These are phyloP conservation scores for Bubo bubo DNA, from an alignment of 2,113 vertebrate genomes.

Conservation along the genomic window DNA sequence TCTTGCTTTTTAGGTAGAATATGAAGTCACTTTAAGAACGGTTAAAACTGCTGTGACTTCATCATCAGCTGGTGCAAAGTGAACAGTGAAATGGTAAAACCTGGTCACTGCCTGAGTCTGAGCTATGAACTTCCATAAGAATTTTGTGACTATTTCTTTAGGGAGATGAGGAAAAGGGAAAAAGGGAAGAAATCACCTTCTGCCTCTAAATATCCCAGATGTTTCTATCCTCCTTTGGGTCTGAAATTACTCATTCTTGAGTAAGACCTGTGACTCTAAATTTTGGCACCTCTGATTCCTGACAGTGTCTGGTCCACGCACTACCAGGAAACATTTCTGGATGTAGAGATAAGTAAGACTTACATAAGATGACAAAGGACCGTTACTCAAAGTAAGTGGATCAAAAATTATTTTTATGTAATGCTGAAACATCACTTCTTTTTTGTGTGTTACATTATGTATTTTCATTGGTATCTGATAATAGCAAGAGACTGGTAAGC, in stretches of 20 bases:
- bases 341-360: not conserved
- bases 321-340: not conserved
- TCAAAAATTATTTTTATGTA: not conserved
- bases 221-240: not conserved
- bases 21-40: not conserved
- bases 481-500: conserved; percentile 4
- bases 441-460: not conserved
- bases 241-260: not conserved
- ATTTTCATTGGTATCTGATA: conserved; percentile 17
- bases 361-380: not conserved
- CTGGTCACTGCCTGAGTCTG: not conserved
- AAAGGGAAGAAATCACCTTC: not conserved
- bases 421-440: not conserved
- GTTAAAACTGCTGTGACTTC: not conserved
- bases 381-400: not conserved
- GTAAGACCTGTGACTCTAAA: not conserved
- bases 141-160: not conserved
- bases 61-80: not conserved
- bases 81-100: not conserved
- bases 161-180: accelerated
- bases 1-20: not conserved
- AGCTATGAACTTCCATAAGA: not conserved
- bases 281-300: not conserved
- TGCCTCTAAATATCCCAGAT: not conserved
- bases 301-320: not conserved